phyloP scores from a whole-genome alignment of 2,888 invertebrate species.

The Drosophila mettleri region DNA sequence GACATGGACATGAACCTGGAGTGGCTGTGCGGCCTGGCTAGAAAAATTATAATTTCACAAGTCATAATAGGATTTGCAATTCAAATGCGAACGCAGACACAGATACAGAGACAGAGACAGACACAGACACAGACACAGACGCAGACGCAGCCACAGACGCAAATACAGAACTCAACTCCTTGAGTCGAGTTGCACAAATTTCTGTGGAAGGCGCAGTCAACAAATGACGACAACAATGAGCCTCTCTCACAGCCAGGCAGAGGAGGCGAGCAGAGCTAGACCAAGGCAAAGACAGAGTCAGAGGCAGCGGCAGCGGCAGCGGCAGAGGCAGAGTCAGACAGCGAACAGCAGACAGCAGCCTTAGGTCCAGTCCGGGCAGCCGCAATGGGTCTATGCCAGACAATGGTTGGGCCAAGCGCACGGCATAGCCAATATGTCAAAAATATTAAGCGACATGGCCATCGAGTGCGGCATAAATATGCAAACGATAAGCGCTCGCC shows the following conservation, averaged over 20 bases:
- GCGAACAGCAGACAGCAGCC: conserved; percentile 32
- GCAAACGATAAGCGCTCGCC: conserved; percentile 79
- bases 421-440: conserved; percentile 82
- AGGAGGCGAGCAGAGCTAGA: conserved; percentile 9
- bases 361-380: conserved; percentile 24
- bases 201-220: conserved; percentile 75
- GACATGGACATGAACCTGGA: conserved; percentile 60
- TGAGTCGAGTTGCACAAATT: conserved; percentile 67
- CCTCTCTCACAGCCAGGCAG: conserved; percentile 45
- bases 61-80: conserved; percentile 82
- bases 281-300: not conserved
- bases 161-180: conserved; percentile 62
- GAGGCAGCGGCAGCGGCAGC: not conserved
- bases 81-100: conserved; percentile 77
- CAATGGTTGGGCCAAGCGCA: conserved; percentile 50
- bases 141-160: conserved; percentile 30
- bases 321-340: not conserved
- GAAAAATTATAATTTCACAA: conserved; percentile 82
- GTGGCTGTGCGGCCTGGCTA: conserved; percentile 71
- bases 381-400: conserved; percentile 35
- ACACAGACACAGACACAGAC: conserved; percentile 16
- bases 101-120: conserved; percentile 39
- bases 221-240: conserved; percentile 77
- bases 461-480: conserved; percentile 73
- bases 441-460: conserved; percentile 81